Conservation (phyloP, 2,888 invertebrate species). For the Diabrotica balteata region DNA sequence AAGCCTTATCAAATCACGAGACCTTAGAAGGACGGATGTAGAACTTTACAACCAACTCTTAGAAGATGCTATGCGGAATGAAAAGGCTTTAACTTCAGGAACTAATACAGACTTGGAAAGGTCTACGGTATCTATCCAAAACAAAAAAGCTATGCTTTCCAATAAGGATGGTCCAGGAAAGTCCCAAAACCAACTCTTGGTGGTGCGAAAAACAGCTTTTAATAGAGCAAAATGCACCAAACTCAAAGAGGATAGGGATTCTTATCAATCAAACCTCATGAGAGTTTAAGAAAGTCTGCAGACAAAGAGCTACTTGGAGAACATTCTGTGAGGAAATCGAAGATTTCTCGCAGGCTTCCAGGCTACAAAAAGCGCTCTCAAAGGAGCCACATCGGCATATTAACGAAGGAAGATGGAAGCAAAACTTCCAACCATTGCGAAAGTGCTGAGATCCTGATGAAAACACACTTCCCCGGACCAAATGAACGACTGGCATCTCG, state of each 20-base stretch:
- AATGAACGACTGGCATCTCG: too few species aligned
- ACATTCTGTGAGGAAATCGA: conserved; percentile 13
- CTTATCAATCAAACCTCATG: conserved; percentile 11
- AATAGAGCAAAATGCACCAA: conserved; percentile 2
- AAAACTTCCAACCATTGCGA: too few species aligned
- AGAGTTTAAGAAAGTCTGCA: conserved; percentile 7
- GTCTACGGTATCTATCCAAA: not conserved
- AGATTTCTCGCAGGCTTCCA: conserved; percentile 1
- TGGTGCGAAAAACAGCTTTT: conserved; percentile 1
- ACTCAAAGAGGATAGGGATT: conserved; percentile 11
- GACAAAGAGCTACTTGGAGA: conserved; percentile 15
- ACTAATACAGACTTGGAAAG: not conserved
- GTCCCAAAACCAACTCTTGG: not conserved
- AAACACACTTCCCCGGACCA: too few species aligned
- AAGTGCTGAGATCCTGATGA: too few species aligned
- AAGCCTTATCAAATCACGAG: not conserved
- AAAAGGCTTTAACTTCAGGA: not conserved
- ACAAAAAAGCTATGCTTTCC: not conserved
- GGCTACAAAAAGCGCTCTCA: not conserved
- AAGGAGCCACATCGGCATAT: too few species aligned
- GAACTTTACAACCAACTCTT: conserved; percentile 1
- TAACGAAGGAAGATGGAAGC: too few species aligned
- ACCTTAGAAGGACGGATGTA: not conserved
- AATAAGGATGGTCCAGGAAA: not conserved
- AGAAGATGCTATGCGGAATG: not conserved